Conservation (phyloP, 1,140 invertebrate species). For the Varroa destructor region DNA sequence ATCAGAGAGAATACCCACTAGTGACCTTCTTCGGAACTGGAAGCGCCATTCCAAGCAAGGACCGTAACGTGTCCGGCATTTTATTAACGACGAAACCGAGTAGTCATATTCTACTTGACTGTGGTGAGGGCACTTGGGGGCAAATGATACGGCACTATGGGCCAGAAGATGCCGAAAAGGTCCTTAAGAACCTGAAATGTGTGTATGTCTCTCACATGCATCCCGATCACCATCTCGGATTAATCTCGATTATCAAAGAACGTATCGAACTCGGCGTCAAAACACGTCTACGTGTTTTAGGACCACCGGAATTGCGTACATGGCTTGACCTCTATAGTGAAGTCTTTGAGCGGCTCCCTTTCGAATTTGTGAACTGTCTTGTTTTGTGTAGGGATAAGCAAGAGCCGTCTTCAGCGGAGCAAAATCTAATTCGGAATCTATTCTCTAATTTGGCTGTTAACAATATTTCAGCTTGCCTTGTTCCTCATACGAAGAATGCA, state of each 20-base stretch:
- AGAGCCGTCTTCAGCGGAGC: too few species aligned
- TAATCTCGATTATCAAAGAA: constrained; percentile 55
- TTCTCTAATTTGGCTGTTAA: neutral
- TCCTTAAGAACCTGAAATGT: constrained; percentile 54
- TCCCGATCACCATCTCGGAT: constrained; percentile 81
- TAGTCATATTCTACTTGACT: constrained; percentile 63
- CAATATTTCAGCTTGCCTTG: neutral
- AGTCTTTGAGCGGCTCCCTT: constrained; percentile 14
- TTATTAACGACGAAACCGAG: constrained; percentile 47
- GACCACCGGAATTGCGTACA: constrained; percentile 17
- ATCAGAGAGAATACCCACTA: constrained; percentile 52
- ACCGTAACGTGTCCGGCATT: constrained; percentile 74
- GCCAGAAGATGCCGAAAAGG: constrained; percentile 44
- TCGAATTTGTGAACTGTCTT: constrained; percentile 27
- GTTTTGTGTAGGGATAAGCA: neutral
- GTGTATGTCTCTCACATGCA: constrained; percentile 85
- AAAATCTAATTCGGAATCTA: neutral
- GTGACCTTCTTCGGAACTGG: constrained; percentile 84
- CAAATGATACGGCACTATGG: constrained; percentile 76
- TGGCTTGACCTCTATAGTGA: constrained; percentile 28
- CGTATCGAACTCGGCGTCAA: constrained; percentile 38
- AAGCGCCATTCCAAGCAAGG: constrained; percentile 79
- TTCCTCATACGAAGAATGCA: constrained; percentile 33
- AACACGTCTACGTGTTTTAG: constrained; percentile 27
- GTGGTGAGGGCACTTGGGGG: constrained; percentile 77